These are phyloP conservation scores for Eumaeus atala DNA, from an alignment of 1,140 invertebrate genomes.

Conservation along the genomic window DNA sequence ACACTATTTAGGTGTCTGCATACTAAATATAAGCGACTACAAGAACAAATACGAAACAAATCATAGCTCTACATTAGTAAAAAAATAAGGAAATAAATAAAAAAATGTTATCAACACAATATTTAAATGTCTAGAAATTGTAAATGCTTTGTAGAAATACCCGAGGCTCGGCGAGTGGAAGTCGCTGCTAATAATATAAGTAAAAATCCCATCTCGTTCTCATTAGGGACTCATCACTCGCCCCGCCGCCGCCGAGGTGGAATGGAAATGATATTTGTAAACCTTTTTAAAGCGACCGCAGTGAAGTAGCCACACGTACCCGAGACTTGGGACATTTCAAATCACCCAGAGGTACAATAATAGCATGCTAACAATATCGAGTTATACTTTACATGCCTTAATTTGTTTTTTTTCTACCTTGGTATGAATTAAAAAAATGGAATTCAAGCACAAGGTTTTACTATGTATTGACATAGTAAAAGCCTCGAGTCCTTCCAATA, in stretches of 20 bases:
- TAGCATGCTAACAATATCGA: too few species aligned
- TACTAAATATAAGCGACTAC: too few species aligned
- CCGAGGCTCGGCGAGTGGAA: neutral
- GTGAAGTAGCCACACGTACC: neutral
- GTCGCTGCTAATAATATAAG: constrained; percentile 15
- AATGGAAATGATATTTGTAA: constrained; percentile 13
- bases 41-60: too few species aligned
- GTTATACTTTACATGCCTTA: too few species aligned
- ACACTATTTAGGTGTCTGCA: too few species aligned
- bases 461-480: too few species aligned
- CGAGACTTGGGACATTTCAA: neutral
- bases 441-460: too few species aligned
- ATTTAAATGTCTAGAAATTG: constrained; percentile 8
- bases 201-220: constrained; percentile 14
- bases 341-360: too few species aligned
- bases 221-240: constrained; percentile 14
- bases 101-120: neutral
- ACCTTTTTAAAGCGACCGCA: neutral
- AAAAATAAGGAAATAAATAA: neutral
- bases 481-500: too few species aligned
- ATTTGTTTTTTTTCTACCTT: too few species aligned
- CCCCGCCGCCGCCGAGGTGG: neutral
- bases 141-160: constrained; percentile 6
- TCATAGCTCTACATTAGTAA: too few species aligned
- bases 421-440: too few species aligned